Evolutionary conservation across 2,888 invertebrate species (phyloP), one percentile per base, ranked within the genome.

Genomic region (Ophonus ardosiacus): DNA sequence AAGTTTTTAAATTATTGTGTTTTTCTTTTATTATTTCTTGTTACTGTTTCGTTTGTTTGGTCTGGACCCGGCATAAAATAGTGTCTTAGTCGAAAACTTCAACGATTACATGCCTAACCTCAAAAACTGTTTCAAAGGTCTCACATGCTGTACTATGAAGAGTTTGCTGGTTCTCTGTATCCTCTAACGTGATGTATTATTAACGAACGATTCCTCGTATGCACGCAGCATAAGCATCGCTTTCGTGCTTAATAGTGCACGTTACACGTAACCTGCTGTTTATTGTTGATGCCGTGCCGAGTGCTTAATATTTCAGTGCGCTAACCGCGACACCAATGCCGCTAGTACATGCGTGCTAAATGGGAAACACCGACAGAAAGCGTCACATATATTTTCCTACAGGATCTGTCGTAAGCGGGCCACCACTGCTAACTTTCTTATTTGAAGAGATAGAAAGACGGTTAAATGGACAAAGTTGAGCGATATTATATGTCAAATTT

Each of bases 141-240:
- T 31, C 5, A 31, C 31, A 31, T 21, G 1, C 3, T 21, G 21
- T 21, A 21, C 3, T 2, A 3, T 21, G 43, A 6, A 43, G 43
- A 43, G 43, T 43, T 43, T 21, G 3, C 21, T 43, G 43, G 1
- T 43, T 43, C 10, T 43, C 10, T 43, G 6, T 7, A 10, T 43
- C 43, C 43, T 43, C 1, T 21, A 18, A 5, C 68, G n/a, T 24
- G 38, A 68, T 68, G 31, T 31, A 68, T 68, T 68, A 68, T 68
- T 68, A 68, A 68, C 68, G 68, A 68, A 68, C 68, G 40, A 68
- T 68, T 68, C 68, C 68, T 68, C 68, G 38, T 40, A 38, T 68
- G 38, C 68, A 38, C 13, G 38, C 31, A 8, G 68, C 40, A 68
- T 68, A 68, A 68, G 68, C 68, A 38, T 38, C 68, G 68, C 31